Evolutionary conservation across 2,797 vertebrate genomes (phyloP), one percentile per base, ranked within the genome.

Genomic region (Psittacula derbiana): DNA sequence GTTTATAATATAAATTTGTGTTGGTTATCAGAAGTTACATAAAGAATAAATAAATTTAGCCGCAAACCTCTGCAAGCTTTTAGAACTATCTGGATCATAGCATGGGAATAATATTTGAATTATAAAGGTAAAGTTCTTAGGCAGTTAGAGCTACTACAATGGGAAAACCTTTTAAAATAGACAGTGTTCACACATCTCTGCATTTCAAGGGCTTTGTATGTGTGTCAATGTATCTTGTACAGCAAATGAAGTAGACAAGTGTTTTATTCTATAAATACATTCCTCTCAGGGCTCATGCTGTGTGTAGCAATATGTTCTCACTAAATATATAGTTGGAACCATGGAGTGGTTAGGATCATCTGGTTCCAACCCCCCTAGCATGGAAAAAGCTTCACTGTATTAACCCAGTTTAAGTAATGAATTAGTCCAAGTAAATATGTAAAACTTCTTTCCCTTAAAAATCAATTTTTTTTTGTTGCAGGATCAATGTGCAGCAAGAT

Each of bases 1-100:
- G 94, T 95, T 97, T 97, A 74, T 88, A 86, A 89, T 76, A 69
- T 12, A 15, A 55, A 90, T 84, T 96, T 84, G 18, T 90, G 66
- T 90, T 92, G 81, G 86, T 94, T 95, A 74, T 80, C 58, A 75
- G 53, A 90, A 95, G 53, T 93, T 93, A 79, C 66, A 49, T 60
- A 27, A 78, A 91, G n/a, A 85, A 80, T 36, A 95, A 92, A 36
- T 20, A 88, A 75, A 78, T 67, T 11, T 44, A 85, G 2, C 31
- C 80, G 79, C 47, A 85, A 83, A 71, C 21, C 10, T 60, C 58
- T 62, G 33, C 11, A 96, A 76, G 33, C 36, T 97, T 91, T 96
- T 80, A 83, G 23, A 41, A 58, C 21, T 71, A 24, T 80, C 85
- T 16, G 2, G 14, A 79, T 84, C 36, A 73, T 53, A 67, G 7